Percentiles rank a stretch among this genome's conserved stretches.
Evolutionary conservation across 2,888 invertebrate species (phyloP).

Genomic region (Aethes cnicana): DNA sequence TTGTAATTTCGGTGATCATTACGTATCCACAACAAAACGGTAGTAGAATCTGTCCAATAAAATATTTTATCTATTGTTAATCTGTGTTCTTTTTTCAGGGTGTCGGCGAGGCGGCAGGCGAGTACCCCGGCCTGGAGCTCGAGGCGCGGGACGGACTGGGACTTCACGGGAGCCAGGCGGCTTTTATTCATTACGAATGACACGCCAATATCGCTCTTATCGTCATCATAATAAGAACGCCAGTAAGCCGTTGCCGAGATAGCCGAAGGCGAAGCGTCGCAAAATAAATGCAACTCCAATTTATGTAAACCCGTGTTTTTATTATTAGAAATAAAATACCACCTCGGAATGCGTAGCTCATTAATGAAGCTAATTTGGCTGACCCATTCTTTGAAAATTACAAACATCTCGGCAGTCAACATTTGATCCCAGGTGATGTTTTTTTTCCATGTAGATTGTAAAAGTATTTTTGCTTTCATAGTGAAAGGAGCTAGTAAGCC

Average conservation of each 20-base stretch:
- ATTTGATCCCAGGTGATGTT: not conserved
- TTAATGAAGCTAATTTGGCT: not conserved
- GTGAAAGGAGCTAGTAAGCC: too few relatives aligned
- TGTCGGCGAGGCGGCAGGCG: constrained; percentile 26
- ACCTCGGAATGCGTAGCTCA: not conserved
- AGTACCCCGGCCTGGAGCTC: constrained; percentile 27
- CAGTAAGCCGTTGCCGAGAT: not conserved
- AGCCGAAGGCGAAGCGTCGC: not conserved
- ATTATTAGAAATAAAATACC: not conserved
- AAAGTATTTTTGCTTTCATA: constrained; percentile 1
- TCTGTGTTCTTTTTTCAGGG: constrained; percentile 24
- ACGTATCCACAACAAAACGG: constrained; percentile 8
- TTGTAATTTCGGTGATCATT: not conserved
- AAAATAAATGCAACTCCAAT: not conserved
- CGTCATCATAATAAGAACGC: not conserved
- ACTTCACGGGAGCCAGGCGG: not conserved
- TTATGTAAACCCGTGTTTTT: not conserved
- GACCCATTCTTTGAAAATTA: not conserved
- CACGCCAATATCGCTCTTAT: not conserved
- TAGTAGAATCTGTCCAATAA: constrained; percentile 27
- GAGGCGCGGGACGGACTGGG: not conserved
- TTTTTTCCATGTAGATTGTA: not conserved
- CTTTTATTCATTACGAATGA: not conserved
- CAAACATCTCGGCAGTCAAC: not conserved
- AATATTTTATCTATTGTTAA: not conserved